Conservation (phyloP, 2,113 vertebrate genomes). For the Xyrauchen texanus region DNA sequence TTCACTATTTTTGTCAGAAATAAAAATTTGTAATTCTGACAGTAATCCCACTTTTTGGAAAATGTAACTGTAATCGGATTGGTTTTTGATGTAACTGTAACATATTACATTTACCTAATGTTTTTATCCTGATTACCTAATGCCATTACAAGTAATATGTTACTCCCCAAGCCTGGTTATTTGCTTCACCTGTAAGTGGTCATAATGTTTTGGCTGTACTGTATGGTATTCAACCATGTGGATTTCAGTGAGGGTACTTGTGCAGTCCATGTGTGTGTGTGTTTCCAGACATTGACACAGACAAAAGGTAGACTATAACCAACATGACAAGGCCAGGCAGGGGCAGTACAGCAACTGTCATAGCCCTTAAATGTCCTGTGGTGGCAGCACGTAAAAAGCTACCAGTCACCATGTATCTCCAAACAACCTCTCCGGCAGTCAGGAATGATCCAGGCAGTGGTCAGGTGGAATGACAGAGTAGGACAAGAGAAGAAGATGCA, state of each 20-base stretch:
- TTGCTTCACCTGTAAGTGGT: too few relatives aligned
- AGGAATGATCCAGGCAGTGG: slow-evolving; percentile 38
- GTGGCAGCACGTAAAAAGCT: slow-evolving; percentile 48
- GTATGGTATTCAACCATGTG: neutral
- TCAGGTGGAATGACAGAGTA: slow-evolving; percentile 61
- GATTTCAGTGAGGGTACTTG: neutral
- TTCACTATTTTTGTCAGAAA: too few relatives aligned
- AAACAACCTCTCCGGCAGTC: slow-evolving; percentile 60
- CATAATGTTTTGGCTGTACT: too few relatives aligned
- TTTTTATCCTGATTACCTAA: too few relatives aligned
- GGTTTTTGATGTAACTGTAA: too few relatives aligned
- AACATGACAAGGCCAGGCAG: slow-evolving; percentile 56
- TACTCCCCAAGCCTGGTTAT: too few relatives aligned
- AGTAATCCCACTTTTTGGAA: too few relatives aligned
- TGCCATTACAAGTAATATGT: too few relatives aligned
- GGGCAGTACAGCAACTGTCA: slow-evolving; percentile 65
- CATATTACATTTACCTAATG: too few relatives aligned
- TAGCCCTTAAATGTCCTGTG: slow-evolving; percentile 52
- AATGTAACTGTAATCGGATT: too few relatives aligned
- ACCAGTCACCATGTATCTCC: slow-evolving; percentile 65
- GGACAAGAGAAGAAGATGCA: slow-evolving; percentile 46
- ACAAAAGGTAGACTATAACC: slow-evolving; percentile 37
- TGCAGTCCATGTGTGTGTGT: slow-evolving; percentile 14
- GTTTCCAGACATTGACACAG: slow-evolving; percentile 41
- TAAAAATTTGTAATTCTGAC: too few relatives aligned